These are phyloP conservation scores for Spilarctia lutea DNA, from an alignment of 2,888 invertebrate genomes.

Conservation along the genomic window DNA sequence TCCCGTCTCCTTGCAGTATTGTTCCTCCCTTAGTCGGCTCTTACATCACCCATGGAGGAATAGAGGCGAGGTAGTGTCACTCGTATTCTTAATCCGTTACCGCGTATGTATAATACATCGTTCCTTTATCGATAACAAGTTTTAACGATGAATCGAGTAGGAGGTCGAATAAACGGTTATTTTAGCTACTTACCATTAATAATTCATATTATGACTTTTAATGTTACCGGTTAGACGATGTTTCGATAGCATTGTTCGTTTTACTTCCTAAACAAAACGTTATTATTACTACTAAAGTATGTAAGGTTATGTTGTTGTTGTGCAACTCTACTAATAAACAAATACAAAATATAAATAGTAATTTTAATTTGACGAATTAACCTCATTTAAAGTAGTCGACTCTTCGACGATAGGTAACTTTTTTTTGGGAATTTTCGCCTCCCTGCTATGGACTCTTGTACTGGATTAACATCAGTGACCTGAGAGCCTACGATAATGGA, in stretches of 20 bases:
- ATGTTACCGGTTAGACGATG: background rate
- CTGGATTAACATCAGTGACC: background rate
- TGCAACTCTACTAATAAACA: background rate
- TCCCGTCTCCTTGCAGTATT: background rate
- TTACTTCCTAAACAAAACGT: background rate
- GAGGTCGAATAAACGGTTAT: constrained; percentile 21
- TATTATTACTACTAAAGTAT: background rate
- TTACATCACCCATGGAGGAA: background rate
- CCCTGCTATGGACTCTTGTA: background rate
- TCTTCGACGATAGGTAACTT: background rate
- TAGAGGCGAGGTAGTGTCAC: background rate
- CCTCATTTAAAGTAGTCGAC: background rate
- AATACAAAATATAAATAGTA: background rate
- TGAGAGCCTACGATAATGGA: background rate
- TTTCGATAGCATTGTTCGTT: background rate
- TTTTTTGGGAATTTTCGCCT: no score
- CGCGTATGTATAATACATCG: constrained; percentile 16
- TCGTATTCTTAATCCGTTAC: background rate
- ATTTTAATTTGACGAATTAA: background rate
- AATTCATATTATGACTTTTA: background rate
- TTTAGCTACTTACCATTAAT: background rate
- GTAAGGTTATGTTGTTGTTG: background rate
- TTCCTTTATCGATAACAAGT: constrained; percentile 28
- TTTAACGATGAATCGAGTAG: background rate
- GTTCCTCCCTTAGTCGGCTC: background rate